These are phyloP conservation scores for Gonioctena quinquepunctata DNA, from an alignment of 1,140 invertebrate species.

Conservation along the genomic window DNA sequence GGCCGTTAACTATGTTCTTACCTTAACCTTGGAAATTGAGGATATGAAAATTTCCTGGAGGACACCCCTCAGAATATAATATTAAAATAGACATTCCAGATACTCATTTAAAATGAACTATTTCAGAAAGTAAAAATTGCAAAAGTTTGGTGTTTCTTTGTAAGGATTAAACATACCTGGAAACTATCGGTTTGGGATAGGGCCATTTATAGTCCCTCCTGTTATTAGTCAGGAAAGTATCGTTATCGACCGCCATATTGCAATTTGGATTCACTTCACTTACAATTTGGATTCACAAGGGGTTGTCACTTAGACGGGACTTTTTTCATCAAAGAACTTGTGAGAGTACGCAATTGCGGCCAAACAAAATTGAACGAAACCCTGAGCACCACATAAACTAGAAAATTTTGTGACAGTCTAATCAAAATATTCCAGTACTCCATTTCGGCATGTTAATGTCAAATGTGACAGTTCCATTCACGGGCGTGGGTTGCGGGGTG, in stretches of 20 bases:
- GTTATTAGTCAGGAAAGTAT: constrained; percentile 56
- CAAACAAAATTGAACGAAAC: constrained; percentile 26
- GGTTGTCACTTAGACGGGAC: background rate
- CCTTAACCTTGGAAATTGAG: too few species aligned
- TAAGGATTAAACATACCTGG: too few species aligned
- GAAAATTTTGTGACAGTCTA: constrained; percentile 43
- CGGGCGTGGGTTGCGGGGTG: too few species aligned
- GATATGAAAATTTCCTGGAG: too few species aligned
- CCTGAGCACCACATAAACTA: constrained; percentile 31
- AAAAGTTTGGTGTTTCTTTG: too few species aligned
- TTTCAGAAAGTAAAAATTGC: too few species aligned
- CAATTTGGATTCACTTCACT: constrained; percentile 13
- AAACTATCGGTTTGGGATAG: constrained; percentile 59
- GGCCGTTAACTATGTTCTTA: too few species aligned
- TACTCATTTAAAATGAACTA: too few species aligned
- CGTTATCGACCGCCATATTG: constrained; percentile 31
- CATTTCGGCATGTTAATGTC: constrained; percentile 23
- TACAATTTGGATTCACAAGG: constrained; percentile 2
- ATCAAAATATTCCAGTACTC: constrained; percentile 37
- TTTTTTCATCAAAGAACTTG: constrained; percentile 18
- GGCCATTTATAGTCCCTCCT: constrained; percentile 63
- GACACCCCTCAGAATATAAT: too few species aligned
- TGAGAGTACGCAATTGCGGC: constrained; percentile 17
- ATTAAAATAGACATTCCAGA: too few species aligned
- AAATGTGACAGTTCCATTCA: background rate